Percentiles rank a stretch among this genome's conserved stretches.
phyloP scores from a whole-genome alignment of 2,797 vertebrate species.

The Hypotaenidia okinawae region DNA sequence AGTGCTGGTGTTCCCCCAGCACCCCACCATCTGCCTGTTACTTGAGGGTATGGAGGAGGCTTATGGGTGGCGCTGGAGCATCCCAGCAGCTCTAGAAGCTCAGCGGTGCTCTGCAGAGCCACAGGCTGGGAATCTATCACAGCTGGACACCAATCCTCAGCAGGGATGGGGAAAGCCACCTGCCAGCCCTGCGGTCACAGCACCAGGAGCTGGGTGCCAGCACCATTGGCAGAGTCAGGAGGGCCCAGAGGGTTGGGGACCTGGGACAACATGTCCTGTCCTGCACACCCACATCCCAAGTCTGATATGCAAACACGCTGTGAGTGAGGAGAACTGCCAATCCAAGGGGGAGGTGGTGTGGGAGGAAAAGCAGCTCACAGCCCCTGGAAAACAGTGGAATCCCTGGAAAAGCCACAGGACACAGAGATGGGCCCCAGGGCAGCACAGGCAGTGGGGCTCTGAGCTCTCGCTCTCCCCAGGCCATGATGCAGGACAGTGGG shows the following conservation, averaged over 20 bases:
- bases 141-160: neutral
- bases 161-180: neutral
- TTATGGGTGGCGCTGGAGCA: neutral
- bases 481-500: rapidly evolving
- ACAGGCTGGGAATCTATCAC: neutral
- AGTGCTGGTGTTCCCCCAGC: neutral
- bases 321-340: neutral
- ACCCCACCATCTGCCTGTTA: neutral
- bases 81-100: neutral
- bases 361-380: neutral
- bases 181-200: neutral
- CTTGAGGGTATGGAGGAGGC: rapidly evolving
- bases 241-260: neutral
- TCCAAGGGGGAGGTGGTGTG: neutral
- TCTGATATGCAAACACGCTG: rapidly evolving
- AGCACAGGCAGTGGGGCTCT: rapidly evolving
- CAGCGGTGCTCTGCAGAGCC: too few relatives aligned
- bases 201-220: rapidly evolving
- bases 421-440: rapidly evolving
- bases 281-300: neutral
- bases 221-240: rapidly evolving
- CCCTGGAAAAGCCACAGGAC: neutral
- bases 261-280: neutral
- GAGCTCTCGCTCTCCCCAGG: neutral
- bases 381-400: neutral